A percentile compares a stretch with the other conserved stretches of the same genome.
Conservation (phyloP, 2,888 invertebrate genomes). For the Polymixis flavicincta region DNA sequence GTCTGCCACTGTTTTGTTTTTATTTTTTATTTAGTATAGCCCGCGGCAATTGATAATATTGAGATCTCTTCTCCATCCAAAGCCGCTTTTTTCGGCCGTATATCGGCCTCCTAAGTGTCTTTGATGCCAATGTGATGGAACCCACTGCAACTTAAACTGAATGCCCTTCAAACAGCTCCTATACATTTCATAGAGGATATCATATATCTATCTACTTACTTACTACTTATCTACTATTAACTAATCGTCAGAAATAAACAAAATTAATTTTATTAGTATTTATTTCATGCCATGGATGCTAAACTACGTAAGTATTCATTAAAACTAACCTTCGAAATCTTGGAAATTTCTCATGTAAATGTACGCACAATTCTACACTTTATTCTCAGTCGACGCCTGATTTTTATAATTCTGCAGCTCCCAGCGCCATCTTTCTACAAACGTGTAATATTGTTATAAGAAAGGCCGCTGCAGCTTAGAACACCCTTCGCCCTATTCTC, state of each 20-base stretch:
- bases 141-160: not conserved
- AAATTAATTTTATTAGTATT: too few species aligned
- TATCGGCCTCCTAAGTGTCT: not conserved
- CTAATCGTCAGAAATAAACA: too few species aligned
- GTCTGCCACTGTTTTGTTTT: too few species aligned
- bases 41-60: not conserved
- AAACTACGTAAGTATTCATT: too few species aligned
- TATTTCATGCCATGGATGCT: too few species aligned
- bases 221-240: too few species aligned
- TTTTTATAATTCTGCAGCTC: not conserved
- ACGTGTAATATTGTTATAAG: not conserved
- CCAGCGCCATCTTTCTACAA: conserved; percentile 28
- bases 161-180: not conserved
- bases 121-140: not conserved
- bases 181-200: not conserved
- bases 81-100: not conserved
- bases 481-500: too few species aligned
- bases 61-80: not conserved
- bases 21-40: not conserved
- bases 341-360: not conserved
- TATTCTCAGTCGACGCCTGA: not conserved
- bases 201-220: too few species aligned
- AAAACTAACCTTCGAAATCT: too few species aligned
- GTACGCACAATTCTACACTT: not conserved
- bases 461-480: too few species aligned